phyloP scores from a whole-genome alignment of 2,113 vertebrate genomes.

The Dunckerocampus dactyliophorus region DNA sequence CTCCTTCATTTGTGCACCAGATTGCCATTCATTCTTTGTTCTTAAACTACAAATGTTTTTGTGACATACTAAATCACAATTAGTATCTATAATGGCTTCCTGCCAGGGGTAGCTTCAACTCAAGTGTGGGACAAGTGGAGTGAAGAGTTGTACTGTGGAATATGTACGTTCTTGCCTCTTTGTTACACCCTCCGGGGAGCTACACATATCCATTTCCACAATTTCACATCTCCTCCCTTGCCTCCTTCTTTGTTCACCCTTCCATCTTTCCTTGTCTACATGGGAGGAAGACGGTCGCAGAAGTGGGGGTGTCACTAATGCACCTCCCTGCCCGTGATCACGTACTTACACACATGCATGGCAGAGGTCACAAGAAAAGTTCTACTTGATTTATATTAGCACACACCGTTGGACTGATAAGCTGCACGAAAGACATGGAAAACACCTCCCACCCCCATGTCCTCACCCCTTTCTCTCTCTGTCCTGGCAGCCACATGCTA shows the following conservation, averaged over 20 bases:
- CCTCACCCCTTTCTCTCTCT: constrained; percentile 21
- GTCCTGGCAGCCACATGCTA: constrained; percentile 50
- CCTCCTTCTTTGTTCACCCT: constrained; percentile 40
- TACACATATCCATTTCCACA: constrained; percentile 58
- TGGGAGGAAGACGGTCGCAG: constrained; percentile 62
- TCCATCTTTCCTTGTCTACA: constrained; percentile 49
- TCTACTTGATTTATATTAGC: constrained; percentile 1
- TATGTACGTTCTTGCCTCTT: constrained; percentile 71
- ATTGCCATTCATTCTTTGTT: too few relatives aligned
- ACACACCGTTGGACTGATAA: constrained; percentile 57
- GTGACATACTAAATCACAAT: too few relatives aligned
- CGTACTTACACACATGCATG: constrained; percentile 36
- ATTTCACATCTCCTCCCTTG: constrained; percentile 61
- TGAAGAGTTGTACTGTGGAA: constrained; percentile 40
- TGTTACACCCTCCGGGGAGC: constrained; percentile 62
- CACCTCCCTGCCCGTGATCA: constrained; percentile 69
- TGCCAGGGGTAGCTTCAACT: too few relatives aligned
- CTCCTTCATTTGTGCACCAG: too few relatives aligned
- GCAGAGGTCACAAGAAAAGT: background rate
- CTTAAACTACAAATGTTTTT: too few relatives aligned
- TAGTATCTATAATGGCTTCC: too few relatives aligned
- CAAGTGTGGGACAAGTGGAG: too few relatives aligned
- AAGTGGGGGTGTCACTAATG: constrained; percentile 35
- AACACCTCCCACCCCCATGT: constrained; percentile 33
- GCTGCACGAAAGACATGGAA: constrained; percentile 43